These are phyloP conservation scores for Cheirogaleus medius DNA, from an alignment of 2,113 vertebrate species.

Conservation along the genomic window DNA sequence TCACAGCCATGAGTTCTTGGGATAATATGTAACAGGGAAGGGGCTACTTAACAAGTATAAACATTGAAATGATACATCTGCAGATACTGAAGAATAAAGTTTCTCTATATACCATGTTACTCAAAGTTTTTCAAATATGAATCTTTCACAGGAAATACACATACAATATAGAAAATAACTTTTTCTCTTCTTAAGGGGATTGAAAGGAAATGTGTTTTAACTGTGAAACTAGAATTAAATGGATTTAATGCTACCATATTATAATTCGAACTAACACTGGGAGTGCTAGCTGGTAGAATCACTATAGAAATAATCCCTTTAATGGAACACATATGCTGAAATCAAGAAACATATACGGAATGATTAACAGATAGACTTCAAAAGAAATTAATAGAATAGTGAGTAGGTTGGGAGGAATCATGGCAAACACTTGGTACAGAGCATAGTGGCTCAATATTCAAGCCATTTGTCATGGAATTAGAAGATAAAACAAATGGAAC, in stretches of 20 bases:
- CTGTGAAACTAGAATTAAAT: not conserved
- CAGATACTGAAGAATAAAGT: not conserved
- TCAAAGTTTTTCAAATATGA: not conserved
- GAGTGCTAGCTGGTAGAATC: not conserved
- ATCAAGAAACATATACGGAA: not conserved
- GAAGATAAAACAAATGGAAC: not conserved
- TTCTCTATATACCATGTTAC: not conserved
- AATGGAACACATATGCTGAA: not conserved
- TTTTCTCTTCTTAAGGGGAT: not conserved
- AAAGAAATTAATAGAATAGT: not conserved
- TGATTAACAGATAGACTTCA: not conserved
- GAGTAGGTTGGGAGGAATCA: not conserved
- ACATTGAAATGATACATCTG: not conserved
- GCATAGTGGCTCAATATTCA: not conserved
- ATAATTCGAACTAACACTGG: not conserved
- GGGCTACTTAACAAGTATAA: not conserved
- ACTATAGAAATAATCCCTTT: not conserved
- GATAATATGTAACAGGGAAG: not conserved
- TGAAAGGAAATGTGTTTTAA: not conserved
- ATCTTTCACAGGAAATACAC: not conserved
- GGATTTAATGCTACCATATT: not conserved
- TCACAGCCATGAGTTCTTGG: not conserved
- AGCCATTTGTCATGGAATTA: not conserved
- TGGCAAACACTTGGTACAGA: not conserved
- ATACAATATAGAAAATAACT: not conserved